Base-by-base conservation (phyloP, 37 sponge, comb jelly and placozoan genomes). In the Theonella swinhoei region DNA sequence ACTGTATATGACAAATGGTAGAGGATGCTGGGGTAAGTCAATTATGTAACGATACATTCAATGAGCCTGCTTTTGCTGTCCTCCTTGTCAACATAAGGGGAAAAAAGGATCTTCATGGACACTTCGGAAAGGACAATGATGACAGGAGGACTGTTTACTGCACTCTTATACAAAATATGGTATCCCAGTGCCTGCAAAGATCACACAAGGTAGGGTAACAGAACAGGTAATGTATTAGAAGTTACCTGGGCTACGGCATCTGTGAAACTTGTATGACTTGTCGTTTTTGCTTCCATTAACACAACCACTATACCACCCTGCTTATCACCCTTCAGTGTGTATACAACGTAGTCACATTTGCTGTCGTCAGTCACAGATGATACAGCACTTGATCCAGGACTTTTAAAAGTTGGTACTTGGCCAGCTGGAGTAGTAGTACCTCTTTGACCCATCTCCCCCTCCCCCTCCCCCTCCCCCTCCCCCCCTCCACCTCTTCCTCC, bases 331-430 rank as follows among this genome's bases (percentile, higher is more conserved):
- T n/a, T 65, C 66, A 65, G 5, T 65, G 66, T 65, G 66, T 65
- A 65, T n/a, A 65, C 66, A 65, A 65, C 19, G 66, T 65, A 65
- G 19, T 65, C 66, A 65, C 66, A 65, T 65, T 65, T 65, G 66
- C 66, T 65, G n/a, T 65, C 66, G 19, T 11, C 24, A 65, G 66
- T 65, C 66, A 65, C 29, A 65, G 66, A 11, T n/a, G 5, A 8
- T 65, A n/a, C 66, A 23, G 66, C 19, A 20, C 66, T 47, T 17
- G 7, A 14, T 17, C 54, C 54, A 47, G 54, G 54, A 47, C 11
- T 47, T 7, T 7, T 7, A 17, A 14, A 14, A 17, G 54, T 47
- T 47, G 54, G 54, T 47, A 47, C 11, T 47, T 7, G n/a, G n/a
- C n/a, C n/a, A n/a, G n/a, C n/a, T n/a, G n/a, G n/a, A n/a, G n/a